A percentile compares a stretch with the other conserved stretches of the same genome.
Conservation (phyloP, 2,113 vertebrate genomes). For the Diadophis punctatus region DNA sequence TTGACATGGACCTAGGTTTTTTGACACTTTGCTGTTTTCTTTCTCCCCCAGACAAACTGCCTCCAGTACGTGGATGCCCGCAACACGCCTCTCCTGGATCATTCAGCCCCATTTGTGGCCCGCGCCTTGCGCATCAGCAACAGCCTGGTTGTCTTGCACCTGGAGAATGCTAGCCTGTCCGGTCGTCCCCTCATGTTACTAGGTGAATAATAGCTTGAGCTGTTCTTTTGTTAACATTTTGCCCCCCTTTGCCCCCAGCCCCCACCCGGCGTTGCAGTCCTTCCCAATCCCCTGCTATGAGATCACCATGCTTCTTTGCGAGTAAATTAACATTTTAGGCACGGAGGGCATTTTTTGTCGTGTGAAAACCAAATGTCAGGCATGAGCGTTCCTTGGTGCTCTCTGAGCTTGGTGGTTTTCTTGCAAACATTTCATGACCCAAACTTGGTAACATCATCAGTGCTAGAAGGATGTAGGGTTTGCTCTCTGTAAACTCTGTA, state of each 20-base stretch:
- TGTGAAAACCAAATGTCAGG: background rate
- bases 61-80: slow-evolving; percentile 91
- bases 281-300: background rate
- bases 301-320: background rate
- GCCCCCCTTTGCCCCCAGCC: too few relatives aligned
- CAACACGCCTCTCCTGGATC: slow-evolving; percentile 87
- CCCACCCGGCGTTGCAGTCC: accelerated
- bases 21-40: background rate
- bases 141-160: slow-evolving; percentile 86
- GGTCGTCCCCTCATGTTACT: slow-evolving; percentile 91
- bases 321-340: background rate
- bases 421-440: background rate
- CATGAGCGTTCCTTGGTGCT: background rate
- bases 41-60: slow-evolving; percentile 77
- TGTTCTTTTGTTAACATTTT: background rate
- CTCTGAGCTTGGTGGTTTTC: background rate
- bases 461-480: background rate
- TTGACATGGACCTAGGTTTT: background rate
- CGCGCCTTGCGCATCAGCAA: slow-evolving; percentile 90
- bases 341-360: background rate
- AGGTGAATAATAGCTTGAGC: slow-evolving; percentile 71
- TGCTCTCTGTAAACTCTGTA: background rate
- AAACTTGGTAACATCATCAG: too few relatives aligned
- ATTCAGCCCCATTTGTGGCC: slow-evolving; percentile 89
- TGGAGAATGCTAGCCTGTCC: slow-evolving; percentile 84